phyloP scores from a whole-genome alignment of 2,797 vertebrate genomes.

The Kryptolebias ocellatus region DNA sequence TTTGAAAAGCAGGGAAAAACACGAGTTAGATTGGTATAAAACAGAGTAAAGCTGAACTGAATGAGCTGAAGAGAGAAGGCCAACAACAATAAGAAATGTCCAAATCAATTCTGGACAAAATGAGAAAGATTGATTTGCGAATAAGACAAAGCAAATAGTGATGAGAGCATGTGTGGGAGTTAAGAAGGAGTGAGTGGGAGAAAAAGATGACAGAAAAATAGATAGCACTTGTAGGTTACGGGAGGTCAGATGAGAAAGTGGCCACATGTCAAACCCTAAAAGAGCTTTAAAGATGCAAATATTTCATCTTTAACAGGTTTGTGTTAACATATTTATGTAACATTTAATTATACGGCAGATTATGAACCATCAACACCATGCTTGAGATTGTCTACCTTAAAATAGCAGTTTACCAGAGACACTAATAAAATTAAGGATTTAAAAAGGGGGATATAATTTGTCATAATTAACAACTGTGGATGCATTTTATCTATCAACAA shows the following conservation, averaged over 20 bases:
- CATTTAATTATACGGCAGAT: background rate
- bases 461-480: too few relatives aligned
- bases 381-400: background rate
- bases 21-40: constrained; percentile 34
- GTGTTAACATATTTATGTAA: background rate
- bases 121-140: constrained; percentile 76
- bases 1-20: constrained; percentile 35
- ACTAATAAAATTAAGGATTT: background rate
- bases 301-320: background rate
- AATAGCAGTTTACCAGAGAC: background rate
- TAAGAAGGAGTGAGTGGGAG: constrained; percentile 5
- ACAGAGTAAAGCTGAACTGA: constrained; percentile 34
- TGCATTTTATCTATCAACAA: background rate
- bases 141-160: constrained; percentile 68
- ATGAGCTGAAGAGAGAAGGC: constrained; percentile 40
- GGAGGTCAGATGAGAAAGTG: constrained; percentile 19
- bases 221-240: constrained; percentile 33
- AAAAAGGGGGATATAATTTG: background rate
- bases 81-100: constrained; percentile 66
- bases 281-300: constrained; percentile 3
- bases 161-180: constrained; percentile 26
- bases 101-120: constrained; percentile 77
- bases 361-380: background rate
- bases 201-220: constrained; percentile 31
- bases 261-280: constrained; percentile 13